Evolutionary conservation across 2,113 vertebrate species (phyloP).

Genomic region (Prunella fulvescens): DNA sequence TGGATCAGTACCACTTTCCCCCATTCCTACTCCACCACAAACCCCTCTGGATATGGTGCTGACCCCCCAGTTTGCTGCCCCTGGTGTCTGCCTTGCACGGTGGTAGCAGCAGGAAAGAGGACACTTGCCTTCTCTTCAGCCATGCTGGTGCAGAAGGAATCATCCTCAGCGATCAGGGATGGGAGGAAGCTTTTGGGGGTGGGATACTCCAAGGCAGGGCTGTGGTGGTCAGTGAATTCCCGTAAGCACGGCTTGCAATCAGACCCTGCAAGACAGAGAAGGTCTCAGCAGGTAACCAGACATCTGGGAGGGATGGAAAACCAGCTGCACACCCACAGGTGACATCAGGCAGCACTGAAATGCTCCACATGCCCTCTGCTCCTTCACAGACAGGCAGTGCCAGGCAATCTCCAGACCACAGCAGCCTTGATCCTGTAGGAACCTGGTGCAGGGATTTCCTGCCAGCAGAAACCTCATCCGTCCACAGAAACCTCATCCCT

Average conservation of each 20-base stretch:
- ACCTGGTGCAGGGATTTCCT: background rate
- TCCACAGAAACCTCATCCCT: background rate
- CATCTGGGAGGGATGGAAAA: background rate
- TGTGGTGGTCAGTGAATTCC: constrained; percentile 1
- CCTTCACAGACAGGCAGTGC: background rate
- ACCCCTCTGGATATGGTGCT: background rate
- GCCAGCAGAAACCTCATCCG: background rate
- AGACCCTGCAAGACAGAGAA: constrained; percentile 70
- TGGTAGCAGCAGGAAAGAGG: background rate
- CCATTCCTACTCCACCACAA: background rate
- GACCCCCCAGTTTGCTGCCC: background rate
- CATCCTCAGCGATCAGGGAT: constrained; percentile 69
- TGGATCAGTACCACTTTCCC: background rate
- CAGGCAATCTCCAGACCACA: background rate
- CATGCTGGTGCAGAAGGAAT: constrained; percentile 67
- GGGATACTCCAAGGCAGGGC: constrained; percentile 29
- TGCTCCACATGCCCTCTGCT: rapidly evolving
- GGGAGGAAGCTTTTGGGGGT: constrained; percentile 70
- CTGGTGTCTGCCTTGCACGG: rapidly evolving
- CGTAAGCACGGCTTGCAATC: constrained; percentile 80
- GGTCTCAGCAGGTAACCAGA: background rate
- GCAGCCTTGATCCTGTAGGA: background rate
- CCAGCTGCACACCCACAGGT: background rate
- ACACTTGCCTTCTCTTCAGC: constrained; percentile 77
- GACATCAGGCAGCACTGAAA: background rate